phyloP scores from a whole-genome alignment of 1,140 invertebrate species.

The Nymphalis io region DNA sequence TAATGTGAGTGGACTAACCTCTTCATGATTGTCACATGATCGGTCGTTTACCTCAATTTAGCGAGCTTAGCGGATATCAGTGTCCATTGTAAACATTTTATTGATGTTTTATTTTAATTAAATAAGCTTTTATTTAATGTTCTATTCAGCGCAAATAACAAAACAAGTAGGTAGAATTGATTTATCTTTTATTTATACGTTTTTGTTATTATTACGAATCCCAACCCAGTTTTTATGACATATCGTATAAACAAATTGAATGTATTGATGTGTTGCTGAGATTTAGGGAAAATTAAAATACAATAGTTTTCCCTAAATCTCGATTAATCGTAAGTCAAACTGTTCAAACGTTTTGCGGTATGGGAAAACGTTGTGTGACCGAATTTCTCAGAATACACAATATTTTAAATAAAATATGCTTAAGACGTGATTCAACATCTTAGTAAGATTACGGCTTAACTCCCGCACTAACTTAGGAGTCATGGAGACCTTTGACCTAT shows the following conservation, averaged over 20 bases:
- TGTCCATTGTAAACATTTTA: no score
- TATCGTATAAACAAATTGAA: no score
- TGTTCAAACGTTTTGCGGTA: neutral
- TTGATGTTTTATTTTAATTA: no score
- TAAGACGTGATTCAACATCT: neutral
- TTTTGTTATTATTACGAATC: no score
- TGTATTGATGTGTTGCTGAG: no score
- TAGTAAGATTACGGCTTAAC: neutral
- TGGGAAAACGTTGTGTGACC: neutral
- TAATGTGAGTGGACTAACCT: slow-evolving; percentile 47
- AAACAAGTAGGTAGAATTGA: no score
- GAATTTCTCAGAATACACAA: slow-evolving; percentile 4
- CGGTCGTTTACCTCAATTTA: slow-evolving; percentile 52
- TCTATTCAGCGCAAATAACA: no score
- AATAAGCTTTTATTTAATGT: no score
- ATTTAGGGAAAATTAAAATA: no score
- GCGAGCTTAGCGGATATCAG: neutral
- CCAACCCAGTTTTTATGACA: no score
- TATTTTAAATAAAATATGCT: neutral
- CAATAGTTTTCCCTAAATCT: neutral
- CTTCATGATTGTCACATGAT: slow-evolving; percentile 41
- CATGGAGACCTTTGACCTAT: neutral
- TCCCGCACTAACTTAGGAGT: neutral
- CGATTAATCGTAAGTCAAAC: neutral
- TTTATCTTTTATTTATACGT: no score